Conservation (phyloP, 1,140 invertebrate species). For the Atta texana region DNA sequence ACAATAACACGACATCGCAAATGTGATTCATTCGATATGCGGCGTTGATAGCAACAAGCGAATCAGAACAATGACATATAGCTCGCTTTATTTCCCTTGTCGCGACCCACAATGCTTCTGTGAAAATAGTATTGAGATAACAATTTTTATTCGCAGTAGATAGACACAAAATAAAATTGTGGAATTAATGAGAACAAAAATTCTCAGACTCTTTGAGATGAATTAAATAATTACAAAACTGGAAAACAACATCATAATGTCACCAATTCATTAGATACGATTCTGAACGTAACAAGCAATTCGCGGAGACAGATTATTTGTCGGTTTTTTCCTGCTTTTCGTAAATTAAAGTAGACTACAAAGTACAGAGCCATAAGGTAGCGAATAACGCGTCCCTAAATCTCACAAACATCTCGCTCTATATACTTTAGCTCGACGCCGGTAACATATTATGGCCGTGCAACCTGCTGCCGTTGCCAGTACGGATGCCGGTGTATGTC, state of each 20-base stretch:
- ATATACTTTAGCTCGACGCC: constrained; percentile 47
- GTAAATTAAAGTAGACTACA: constrained; percentile 38
- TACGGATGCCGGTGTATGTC: constrained; percentile 35
- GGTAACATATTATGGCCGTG: constrained; percentile 65
- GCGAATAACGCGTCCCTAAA: constrained; percentile 50
- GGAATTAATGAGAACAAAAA: constrained; percentile 26
- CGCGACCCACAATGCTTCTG: neutral
- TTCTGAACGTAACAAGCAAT: constrained; percentile 3
- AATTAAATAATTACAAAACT: neutral
- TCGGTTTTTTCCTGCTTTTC: constrained; percentile 7
- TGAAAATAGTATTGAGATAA: constrained; percentile 26
- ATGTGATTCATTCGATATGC: constrained; percentile 16
- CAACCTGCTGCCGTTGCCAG: neutral
- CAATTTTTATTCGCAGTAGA: constrained; percentile 12
- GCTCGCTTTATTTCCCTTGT: constrained; percentile 54
- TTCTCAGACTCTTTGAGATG: neutral
- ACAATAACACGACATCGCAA: constrained; percentile 27
- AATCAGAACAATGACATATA: constrained; percentile 38
- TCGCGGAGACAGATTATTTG: neutral
- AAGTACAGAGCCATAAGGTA: constrained; percentile 89
- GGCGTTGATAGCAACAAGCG: constrained; percentile 37
- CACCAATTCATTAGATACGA: neutral
- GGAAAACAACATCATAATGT: neutral
- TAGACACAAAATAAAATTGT: constrained; percentile 19
- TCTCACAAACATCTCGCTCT: constrained; percentile 41